phyloP scores from a whole-genome alignment of 2,888 invertebrate genomes.

The Lasioglossum malachurum region DNA sequence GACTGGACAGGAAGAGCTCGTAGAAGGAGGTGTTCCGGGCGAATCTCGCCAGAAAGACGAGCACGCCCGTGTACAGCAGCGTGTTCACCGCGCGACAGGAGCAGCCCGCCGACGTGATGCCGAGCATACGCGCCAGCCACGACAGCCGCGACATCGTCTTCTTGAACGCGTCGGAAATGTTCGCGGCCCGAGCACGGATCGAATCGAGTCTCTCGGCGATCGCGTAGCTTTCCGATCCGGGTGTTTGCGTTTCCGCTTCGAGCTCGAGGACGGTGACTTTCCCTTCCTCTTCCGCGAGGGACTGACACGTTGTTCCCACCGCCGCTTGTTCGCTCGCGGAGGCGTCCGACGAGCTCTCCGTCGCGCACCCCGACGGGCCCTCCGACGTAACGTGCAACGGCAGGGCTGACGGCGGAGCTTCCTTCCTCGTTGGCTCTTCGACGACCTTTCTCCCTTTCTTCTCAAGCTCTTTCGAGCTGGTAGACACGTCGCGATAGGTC shows the following conservation, averaged over 20 bases:
- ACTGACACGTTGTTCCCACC: neutral
- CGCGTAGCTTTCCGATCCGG: neutral
- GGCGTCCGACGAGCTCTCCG: too few relatives aligned
- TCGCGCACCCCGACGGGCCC: too few relatives aligned
- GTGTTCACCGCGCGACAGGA: neutral
- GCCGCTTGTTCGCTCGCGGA: too few relatives aligned
- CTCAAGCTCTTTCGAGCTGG: neutral
- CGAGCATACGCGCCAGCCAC: neutral
- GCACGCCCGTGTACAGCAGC: slow-evolving; percentile 63
- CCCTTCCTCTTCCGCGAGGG: neutral
- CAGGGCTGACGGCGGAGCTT: neutral
- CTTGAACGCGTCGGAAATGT: neutral
- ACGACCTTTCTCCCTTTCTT: neutral
- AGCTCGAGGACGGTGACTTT: neutral
- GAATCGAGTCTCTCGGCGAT: neutral
- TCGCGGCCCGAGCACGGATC: too few relatives aligned
- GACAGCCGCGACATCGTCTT: neutral
- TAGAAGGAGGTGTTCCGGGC: slow-evolving; percentile 71
- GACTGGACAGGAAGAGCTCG: slow-evolving; percentile 76
- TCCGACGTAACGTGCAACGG: too few relatives aligned
- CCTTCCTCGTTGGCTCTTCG: neutral
- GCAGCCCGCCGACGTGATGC: neutral
- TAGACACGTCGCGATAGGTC: fast-evolving
- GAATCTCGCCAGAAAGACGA: slow-evolving; percentile 68
- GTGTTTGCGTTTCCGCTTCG: slow-evolving; percentile 5